Base-by-base conservation (phyloP, 2,888 invertebrate species). In the Gerris lacustris region DNA sequence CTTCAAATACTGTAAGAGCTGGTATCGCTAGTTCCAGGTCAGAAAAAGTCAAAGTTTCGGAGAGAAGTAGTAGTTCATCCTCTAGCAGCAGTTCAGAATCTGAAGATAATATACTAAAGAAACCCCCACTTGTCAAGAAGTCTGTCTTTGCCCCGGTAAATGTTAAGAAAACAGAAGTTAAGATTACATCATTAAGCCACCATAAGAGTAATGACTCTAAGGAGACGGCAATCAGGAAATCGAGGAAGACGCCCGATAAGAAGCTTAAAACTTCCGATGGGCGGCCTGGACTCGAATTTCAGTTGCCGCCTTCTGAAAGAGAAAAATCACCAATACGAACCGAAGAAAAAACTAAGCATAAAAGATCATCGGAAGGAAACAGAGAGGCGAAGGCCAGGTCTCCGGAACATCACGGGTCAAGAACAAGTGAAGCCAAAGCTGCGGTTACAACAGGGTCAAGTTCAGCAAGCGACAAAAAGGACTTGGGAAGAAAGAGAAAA, bases 231-330 rank as follows among this genome's bases (percentile, higher is more conserved):
- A 81, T 80, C 77, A 82, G 82, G 79, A 83, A 82, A 81, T 80
- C 81, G 79, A 85, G 84, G 81, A 87, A 86, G 86, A 85, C 87
- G 85, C 87, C 87, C 80, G 88, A 88, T 82, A 88, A 88, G 88
- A 88, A 88, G 88, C 88, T 88, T 87, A 88, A 88, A 88, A 88
- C 88, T 88, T 88, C 88, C 87, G 88, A 88, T 85, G 86, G 86
- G 87, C 85, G 86, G 85, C 85, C 86, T 85, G 87, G 86, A 84
- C 84, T 83, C 82, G 83, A 86, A 84, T 84, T 86, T 85, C 83
- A 86, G 85, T 84, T 87, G 84, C 84, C 87, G 85, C 79, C 85
- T 88, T 80, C 82, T 90, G 85, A 88, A 84, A 84, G 89, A 89
- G 87, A 87, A 86, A 87, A 90, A 89, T 81, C 86, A 82, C 77